Conservation (phyloP, 1,140 invertebrate species). For the Venturia canescens region DNA sequence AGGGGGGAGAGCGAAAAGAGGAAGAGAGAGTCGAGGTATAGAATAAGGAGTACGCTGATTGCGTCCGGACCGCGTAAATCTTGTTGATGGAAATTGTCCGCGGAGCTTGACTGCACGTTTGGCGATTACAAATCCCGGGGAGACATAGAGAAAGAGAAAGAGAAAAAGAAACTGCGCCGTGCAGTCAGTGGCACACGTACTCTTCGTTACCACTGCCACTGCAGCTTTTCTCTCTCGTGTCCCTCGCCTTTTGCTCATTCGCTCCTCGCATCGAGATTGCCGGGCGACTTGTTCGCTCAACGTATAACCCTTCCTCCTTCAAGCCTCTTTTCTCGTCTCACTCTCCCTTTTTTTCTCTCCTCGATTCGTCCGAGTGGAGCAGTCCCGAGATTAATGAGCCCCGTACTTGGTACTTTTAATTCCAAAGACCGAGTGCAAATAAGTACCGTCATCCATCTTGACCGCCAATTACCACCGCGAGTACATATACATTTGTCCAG, state of each 20-base stretch:
- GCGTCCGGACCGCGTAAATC: slow-evolving; percentile 70
- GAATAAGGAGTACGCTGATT: slow-evolving; percentile 62
- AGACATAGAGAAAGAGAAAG: slow-evolving; percentile 61
- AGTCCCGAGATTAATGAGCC: slow-evolving; percentile 67
- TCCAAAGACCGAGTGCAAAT: slow-evolving; percentile 72
- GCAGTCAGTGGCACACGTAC: slow-evolving; percentile 63
- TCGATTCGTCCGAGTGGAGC: slow-evolving; percentile 46
- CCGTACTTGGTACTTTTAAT: slow-evolving; percentile 74
- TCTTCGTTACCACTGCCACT: slow-evolving; percentile 35
- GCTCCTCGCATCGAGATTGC: slow-evolving; percentile 25
- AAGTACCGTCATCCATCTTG: slow-evolving; percentile 74
- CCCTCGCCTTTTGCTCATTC: slow-evolving; percentile 39
- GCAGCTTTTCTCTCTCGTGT: slow-evolving; percentile 36
- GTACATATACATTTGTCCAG: slow-evolving; percentile 23
- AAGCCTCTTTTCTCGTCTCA: slow-evolving; percentile 49
- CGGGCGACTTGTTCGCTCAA: not conserved
- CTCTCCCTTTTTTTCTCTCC: not conserved
- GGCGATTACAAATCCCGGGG: slow-evolving; percentile 71
- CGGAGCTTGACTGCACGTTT: slow-evolving; percentile 62
- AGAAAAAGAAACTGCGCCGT: slow-evolving; percentile 56
- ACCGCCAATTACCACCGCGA: slow-evolving; percentile 71
- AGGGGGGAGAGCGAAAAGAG: slow-evolving; percentile 20
- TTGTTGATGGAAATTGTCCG: slow-evolving; percentile 72
- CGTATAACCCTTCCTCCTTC: slow-evolving; percentile 38
- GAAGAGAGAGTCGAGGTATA: slow-evolving; percentile 44